These are phyloP conservation scores for Pocillopora damicornis DNA, from an alignment of 64 coral and sea anemone species.

Conservation along the genomic window DNA sequence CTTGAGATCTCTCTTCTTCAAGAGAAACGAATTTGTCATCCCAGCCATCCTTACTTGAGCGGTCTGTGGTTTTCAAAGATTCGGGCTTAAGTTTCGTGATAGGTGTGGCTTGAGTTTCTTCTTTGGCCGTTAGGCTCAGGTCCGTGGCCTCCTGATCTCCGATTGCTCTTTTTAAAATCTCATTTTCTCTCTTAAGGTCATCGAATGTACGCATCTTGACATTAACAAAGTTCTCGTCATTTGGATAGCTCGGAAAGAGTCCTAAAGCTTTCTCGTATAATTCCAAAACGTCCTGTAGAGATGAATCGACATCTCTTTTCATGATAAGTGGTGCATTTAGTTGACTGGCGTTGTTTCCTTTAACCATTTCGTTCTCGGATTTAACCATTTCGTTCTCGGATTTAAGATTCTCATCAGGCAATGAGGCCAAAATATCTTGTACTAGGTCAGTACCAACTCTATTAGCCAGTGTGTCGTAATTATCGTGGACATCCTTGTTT, in stretches of 20 bases:
- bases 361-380: not conserved
- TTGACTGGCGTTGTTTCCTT: not conserved
- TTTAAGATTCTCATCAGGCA: not conserved
- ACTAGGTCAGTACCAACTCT: not conserved
- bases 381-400: not conserved
- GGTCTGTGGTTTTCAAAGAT: not conserved
- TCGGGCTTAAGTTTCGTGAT: not conserved
- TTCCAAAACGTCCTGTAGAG: slow-evolving; percentile 27
- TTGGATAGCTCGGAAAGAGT: not conserved
- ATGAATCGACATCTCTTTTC: not conserved
- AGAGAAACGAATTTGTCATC: not conserved
- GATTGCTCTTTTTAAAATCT: not conserved
- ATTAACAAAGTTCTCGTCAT: not conserved
- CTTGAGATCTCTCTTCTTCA: not conserved
- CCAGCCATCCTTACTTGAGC: not conserved
- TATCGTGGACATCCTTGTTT: not conserved
- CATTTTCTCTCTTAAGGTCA: not conserved
- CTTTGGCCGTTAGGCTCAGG: not conserved
- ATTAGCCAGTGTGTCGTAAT: not conserved
- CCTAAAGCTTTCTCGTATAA: slow-evolving; percentile 35
- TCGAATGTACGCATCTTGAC: not conserved
- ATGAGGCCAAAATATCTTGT: not conserved
- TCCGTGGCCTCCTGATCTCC: not conserved
- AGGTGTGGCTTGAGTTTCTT: not conserved
- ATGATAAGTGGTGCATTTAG: slow-evolving; percentile 15